A percentile compares a stretch with the other conserved stretches of the same genome.
phyloP scores from a whole-genome alignment of 2,797 vertebrate genomes.

The Lepus townsendii region DNA sequence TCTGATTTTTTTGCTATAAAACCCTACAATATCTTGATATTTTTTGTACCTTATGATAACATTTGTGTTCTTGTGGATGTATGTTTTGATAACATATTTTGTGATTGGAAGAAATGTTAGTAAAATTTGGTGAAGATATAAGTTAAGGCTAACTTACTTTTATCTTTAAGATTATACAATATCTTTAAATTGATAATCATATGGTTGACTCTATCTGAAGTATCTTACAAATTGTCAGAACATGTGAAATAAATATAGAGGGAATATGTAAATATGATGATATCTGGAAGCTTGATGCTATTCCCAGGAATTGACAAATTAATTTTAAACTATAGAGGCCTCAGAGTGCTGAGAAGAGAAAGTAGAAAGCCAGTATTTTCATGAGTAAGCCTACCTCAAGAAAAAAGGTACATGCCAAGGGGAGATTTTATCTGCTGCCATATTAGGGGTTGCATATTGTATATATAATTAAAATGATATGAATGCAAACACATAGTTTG shows the following conservation, averaged over 20 bases:
- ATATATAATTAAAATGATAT: background rate
- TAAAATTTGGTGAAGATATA: constrained; percentile 34
- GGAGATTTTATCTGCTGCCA: background rate
- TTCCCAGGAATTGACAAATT: constrained; percentile 33
- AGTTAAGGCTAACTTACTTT: constrained; percentile 31
- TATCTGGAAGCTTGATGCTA: constrained; percentile 36
- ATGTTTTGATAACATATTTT: background rate
- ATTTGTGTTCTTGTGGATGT: background rate
- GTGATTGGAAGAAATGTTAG: background rate
- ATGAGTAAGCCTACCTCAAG: background rate
- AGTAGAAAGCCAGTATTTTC: constrained; percentile 13
- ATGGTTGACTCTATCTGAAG: background rate
- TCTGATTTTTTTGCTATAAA: constrained; percentile 18
- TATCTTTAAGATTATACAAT: constrained; percentile 17
- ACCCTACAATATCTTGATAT: background rate
- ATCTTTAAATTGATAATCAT: constrained; percentile 26
- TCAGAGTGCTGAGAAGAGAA: constrained; percentile 34
- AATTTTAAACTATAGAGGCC: constrained; percentile 27
- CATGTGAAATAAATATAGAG: constrained; percentile 36
- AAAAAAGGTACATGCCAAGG: background rate
- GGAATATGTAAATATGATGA: constrained; percentile 26
- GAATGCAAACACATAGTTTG: background rate
- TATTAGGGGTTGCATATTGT: background rate
- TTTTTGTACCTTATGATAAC: background rate
- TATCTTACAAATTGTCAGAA: constrained; percentile 2